These are phyloP conservation scores for Stegodyphus dumicola DNA, from an alignment of 1,140 invertebrate species.

Conservation along the genomic window DNA sequence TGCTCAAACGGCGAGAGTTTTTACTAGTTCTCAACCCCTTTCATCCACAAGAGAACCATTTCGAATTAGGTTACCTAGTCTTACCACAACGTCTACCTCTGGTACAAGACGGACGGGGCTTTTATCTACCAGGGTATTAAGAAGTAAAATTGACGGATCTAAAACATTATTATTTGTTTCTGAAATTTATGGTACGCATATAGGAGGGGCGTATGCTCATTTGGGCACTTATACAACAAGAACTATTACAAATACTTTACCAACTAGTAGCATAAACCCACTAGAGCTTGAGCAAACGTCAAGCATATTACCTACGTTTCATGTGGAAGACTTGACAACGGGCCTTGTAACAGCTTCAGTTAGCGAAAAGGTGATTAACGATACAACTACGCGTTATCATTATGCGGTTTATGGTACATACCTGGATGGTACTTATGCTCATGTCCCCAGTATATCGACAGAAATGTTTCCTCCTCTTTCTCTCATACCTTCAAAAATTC, in stretches of 20 bases:
- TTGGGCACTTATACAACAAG: conserved; percentile 68
- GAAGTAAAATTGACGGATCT: conserved; percentile 65
- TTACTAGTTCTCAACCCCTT: conserved; percentile 47
- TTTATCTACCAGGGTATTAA: conserved; percentile 66
- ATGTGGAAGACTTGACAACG: conserved; percentile 39
- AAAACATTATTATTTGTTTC: conserved; percentile 67
- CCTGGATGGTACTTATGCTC: conserved; percentile 87
- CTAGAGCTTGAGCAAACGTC: neutral
- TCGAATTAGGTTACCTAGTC: neutral
- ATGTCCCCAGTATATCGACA: conserved; percentile 70
- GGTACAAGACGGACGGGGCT: conserved; percentile 65
- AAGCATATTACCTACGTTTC: conserved; percentile 1
- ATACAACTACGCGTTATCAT: conserved; percentile 42
- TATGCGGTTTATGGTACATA: conserved; percentile 84
- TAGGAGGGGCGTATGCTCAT: conserved; percentile 69
- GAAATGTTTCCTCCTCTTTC: conserved; percentile 18
- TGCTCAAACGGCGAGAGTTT: conserved; percentile 75
- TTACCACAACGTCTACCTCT: neutral
- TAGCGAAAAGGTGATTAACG: conserved; percentile 30
- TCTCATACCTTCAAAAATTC: conserved; percentile 61
- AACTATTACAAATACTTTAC: neutral
- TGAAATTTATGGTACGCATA: conserved; percentile 68
- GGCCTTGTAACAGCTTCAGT: conserved; percentile 44
- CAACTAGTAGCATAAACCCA: neutral
- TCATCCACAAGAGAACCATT: conserved; percentile 44